phyloP scores from a whole-genome alignment of 2,113 vertebrate genomes.

The Colaptes auratus region DNA sequence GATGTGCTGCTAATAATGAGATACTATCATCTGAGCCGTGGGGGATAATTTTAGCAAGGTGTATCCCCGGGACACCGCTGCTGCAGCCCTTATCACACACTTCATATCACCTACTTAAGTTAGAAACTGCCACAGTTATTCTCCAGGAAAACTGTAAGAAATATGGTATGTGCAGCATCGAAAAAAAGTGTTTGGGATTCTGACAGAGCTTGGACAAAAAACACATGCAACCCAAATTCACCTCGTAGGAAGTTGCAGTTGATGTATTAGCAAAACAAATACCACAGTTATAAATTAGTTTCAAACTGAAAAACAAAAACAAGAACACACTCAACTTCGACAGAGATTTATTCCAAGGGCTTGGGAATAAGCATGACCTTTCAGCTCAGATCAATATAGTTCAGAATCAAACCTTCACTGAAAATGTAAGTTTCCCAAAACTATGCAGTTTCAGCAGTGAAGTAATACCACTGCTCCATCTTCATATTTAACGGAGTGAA shows the following conservation, averaged over 20 bases:
- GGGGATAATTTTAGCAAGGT: neutral
- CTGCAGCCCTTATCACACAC: neutral
- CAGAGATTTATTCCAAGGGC: neutral
- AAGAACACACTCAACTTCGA: fast-evolving
- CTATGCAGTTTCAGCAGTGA: neutral
- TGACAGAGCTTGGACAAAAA: neutral
- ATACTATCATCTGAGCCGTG: neutral
- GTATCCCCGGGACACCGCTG: neutral
- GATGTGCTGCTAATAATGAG: neutral
- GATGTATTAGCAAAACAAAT: neutral
- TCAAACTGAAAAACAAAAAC: neutral
- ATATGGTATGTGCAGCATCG: neutral
- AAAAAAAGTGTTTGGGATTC: neutral
- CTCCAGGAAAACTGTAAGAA: neutral
- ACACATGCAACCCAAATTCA: neutral
- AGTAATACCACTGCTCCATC: neutral
- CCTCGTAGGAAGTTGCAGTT: neutral
- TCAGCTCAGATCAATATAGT: neutral
- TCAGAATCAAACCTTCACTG: neutral
- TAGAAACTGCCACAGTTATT: neutral
- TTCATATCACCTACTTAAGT: neutral
- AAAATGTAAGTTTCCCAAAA: neutral
- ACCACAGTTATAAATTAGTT: neutral
- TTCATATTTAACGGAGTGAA: neutral
- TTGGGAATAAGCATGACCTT: neutral